These are phyloP conservation scores for Agapornis canus DNA, from an alignment of 2,797 vertebrate genomes.

Conservation along the genomic window DNA sequence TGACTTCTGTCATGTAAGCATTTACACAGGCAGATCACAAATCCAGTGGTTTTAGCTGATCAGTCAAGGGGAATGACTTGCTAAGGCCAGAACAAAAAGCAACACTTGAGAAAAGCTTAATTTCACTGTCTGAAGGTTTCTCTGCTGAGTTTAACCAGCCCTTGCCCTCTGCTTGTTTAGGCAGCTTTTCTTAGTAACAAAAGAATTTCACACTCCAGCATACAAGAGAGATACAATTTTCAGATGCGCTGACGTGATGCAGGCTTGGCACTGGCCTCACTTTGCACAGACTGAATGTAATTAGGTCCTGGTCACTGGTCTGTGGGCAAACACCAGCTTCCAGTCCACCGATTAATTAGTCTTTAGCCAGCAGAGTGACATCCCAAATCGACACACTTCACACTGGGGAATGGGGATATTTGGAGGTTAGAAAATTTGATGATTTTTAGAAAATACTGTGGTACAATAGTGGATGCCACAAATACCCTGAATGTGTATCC, in stretches of 20 bases:
- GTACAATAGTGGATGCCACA: background rate
- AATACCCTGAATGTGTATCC: background rate
- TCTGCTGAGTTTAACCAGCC: constrained; percentile 28
- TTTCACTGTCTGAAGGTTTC: constrained; percentile 59
- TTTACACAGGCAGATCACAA: constrained; percentile 40
- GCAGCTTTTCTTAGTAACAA: constrained; percentile 51
- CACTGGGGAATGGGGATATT: background rate
- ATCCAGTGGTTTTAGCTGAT: constrained; percentile 53
- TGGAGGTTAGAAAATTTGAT: background rate
- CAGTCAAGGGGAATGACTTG: constrained; percentile 66
- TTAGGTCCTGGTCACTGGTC: constrained; percentile 26
- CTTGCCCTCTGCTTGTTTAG: background rate
- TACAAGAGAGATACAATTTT: constrained; percentile 29
- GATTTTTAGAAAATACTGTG: background rate
- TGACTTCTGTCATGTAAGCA: constrained; percentile 21
- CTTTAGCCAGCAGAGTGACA: background rate
- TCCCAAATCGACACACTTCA: background rate
- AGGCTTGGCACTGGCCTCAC: background rate
- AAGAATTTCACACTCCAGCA: constrained; percentile 34
- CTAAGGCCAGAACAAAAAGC: constrained; percentile 61
- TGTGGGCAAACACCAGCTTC: constrained; percentile 25
- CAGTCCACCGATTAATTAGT: background rate
- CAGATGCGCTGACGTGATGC: background rate
- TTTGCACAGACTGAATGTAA: background rate
- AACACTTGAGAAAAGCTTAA: constrained; percentile 62